These are phyloP conservation scores for Chrysotoxum bicinctum DNA, from an alignment of 2,888 invertebrate species.

Conservation along the genomic window DNA sequence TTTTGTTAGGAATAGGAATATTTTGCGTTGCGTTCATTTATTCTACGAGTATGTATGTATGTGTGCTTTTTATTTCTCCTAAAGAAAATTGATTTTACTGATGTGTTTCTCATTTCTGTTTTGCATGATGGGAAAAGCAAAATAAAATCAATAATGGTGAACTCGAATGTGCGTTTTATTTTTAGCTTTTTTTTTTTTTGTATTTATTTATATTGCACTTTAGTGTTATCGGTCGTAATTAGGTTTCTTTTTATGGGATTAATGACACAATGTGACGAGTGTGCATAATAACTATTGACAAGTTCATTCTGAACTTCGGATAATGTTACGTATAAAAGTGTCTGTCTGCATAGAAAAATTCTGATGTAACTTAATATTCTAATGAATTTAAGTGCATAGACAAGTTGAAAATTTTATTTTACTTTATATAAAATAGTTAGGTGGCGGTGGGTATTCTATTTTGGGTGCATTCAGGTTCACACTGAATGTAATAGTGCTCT, in stretches of 20 bases:
- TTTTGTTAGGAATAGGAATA: background rate
- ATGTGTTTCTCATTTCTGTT: background rate
- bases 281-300: conserved; percentile 11
- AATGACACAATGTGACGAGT: conserved; percentile 45
- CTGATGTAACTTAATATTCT: background rate
- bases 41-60: background rate
- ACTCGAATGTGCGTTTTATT: conserved; percentile 28
- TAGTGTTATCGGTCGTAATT: conserved; percentile 52
- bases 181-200: conserved; percentile 3
- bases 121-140: background rate
- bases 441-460: background rate
- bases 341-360: background rate
- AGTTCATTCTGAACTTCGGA: conserved; percentile 5
- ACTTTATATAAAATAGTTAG: background rate
- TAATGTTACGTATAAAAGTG: background rate
- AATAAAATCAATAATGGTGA: conserved; percentile 52
- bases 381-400: background rate
- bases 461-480: background rate
- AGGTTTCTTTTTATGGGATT: conserved; percentile 61
- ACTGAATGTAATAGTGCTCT: no score
- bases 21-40: background rate
- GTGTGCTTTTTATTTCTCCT: background rate
- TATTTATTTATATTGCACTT: conserved; percentile 44
- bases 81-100: conserved; percentile 16
- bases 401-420: background rate